Base-by-base conservation (phyloP, 2,888 invertebrate genomes). In the Lasioglossum vierecki region DNA sequence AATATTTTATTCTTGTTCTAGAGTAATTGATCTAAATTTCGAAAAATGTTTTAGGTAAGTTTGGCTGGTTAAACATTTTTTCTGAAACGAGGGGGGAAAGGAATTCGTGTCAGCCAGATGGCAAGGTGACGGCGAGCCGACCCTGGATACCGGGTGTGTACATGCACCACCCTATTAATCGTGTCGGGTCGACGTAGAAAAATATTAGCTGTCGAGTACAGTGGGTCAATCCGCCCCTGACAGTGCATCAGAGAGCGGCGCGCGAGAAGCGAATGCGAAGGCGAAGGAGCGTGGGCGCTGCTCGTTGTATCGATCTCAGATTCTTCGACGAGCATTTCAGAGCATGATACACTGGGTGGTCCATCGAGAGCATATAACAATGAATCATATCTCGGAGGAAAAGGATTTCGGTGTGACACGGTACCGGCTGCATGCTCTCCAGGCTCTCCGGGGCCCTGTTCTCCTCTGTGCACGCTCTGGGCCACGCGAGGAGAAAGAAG, bases 261-360 rank as follows among this genome's bases (percentile, higher is more conserved):
- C 26, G 91, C 90, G 86, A 82, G 79, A 90, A 78, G 84, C 26
- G 60, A 60, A 60, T 26, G 60, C 60, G 60, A 60, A 60, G 60
- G 60, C 85, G 83, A 89, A 90, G 79, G 84, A 90, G 93, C 93
- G 94, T 93, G 93, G 93, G 94, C 93, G 93, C 89, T 89, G 88
- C 93, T 87, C 86, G 87, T 82, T 91, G 89, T 93, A 94, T 93
- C 92, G 93, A 94, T 94, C 94, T 92, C 87, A 89, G 92, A 92
- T 93, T 92, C 91, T 91, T 91, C 89, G 89, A 89, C 91, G 91
- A 91, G 89, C 90, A 90, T 92, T 92, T 91, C 93, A 89, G 92
- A 92, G 92, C 92, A 91, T 86, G 91, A 91, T 93, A 88, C 91
- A 88, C 92, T 93, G 94, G 94, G 94, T 94, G 94, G 94, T 94